Conservation (phyloP, 1,140 invertebrate species). For the Apis cerana region DNA sequence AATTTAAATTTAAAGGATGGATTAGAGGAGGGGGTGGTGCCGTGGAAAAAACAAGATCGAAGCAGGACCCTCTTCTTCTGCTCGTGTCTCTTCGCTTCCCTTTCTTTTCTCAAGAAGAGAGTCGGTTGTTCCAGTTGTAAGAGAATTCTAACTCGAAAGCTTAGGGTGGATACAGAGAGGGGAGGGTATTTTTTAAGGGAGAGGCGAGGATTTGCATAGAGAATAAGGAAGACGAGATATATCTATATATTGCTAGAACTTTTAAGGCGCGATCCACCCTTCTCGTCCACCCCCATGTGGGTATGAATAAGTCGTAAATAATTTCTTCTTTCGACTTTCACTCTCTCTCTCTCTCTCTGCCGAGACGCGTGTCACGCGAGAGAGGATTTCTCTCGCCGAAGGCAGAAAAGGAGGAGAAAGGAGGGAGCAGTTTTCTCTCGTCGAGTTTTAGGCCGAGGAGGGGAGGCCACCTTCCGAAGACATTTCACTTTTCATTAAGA, state of each 20-base stretch:
- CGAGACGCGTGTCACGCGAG: neutral
- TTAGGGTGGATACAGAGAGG: constrained; percentile 45
- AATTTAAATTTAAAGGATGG: constrained; percentile 70
- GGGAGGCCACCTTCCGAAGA: constrained; percentile 5
- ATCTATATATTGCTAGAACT: constrained; percentile 74
- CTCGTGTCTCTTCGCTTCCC: neutral
- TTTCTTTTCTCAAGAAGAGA: too few relatives aligned
- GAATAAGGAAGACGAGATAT: constrained; percentile 70
- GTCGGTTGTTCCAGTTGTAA: constrained; percentile 5
- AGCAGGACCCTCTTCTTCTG: constrained; percentile 3
- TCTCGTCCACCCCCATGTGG: neutral
- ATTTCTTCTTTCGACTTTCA: constrained; percentile 65
- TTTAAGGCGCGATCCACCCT: constrained; percentile 64
- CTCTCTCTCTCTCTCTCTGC: neutral
- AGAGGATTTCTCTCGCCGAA: neutral
- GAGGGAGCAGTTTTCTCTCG: neutral
- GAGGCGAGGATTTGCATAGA: constrained; percentile 74
- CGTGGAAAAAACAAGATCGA: constrained; percentile 66
- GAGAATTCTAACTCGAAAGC: constrained; percentile 24
- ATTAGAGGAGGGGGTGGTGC: constrained; percentile 57
- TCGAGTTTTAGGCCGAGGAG: neutral
- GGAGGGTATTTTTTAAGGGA: constrained; percentile 70
- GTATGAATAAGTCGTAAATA: constrained; percentile 74
- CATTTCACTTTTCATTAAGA: constrained; percentile 50
- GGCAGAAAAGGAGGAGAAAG: constrained; percentile 34